A percentile compares a stretch with the other conserved stretches of the same genome.
Evolutionary conservation across 2,797 vertebrate genomes (phyloP).

Genomic region (Tokudaia tokunoshimensis): DNA sequence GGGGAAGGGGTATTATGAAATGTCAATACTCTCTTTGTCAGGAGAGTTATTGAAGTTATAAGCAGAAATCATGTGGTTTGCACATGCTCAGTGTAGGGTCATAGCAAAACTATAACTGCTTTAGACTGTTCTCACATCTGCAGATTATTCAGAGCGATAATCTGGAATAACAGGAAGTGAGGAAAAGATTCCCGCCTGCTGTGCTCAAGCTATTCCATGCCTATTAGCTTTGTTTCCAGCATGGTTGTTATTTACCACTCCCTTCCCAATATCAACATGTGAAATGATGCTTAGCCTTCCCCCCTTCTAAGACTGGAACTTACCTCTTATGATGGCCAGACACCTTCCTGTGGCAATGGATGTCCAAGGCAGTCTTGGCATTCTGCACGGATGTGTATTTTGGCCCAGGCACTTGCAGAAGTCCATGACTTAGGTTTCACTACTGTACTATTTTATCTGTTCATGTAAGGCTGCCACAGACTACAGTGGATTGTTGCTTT

Average conservation of each 20-base stretch:
- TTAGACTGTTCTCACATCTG: not conserved
- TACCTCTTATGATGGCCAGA: not conserved
- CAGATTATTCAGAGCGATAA: not conserved
- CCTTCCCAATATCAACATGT: not conserved
- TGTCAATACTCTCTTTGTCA: not conserved
- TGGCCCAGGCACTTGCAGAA: not conserved
- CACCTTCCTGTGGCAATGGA: not conserved
- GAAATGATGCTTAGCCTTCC: not conserved
- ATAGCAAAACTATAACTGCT: not conserved
- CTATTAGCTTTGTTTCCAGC: not conserved
- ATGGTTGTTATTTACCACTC: not conserved
- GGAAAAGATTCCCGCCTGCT: not conserved
- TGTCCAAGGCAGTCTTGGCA: not conserved
- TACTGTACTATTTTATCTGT: not conserved
- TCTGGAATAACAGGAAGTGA: slow-evolving; percentile 1
- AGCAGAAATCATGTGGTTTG: not conserved
- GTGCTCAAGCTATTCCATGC: not conserved
- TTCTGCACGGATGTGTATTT: not conserved
- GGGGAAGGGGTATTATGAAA: no score
- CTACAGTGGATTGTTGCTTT: not conserved
- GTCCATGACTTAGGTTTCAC: not conserved
- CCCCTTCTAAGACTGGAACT: not conserved
- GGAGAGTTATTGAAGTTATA: not conserved
- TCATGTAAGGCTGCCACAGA: not conserved
- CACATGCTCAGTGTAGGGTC: not conserved